Conservation (phyloP, 2,888 invertebrate species). For the Ophonus ardosiacus region DNA sequence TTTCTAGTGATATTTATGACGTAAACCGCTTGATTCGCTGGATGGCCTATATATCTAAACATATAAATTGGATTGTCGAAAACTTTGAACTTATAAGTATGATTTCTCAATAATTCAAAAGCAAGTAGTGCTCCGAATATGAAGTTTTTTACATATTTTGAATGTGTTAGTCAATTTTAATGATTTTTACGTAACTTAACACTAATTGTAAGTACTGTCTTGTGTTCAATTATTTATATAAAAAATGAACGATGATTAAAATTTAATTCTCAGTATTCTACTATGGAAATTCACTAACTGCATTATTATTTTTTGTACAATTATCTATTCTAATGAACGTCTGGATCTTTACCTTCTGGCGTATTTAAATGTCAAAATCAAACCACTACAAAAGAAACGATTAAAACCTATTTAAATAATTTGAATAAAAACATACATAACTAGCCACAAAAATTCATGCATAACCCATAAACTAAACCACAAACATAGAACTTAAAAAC, state of each 20-base stretch:
- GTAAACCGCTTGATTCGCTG: too few species aligned
- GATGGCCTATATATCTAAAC: too few species aligned
- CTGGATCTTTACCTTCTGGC: constrained; percentile 1
- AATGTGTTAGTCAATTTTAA: not conserved
- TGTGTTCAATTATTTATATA: not conserved
- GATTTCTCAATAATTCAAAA: too few species aligned
- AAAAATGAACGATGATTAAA: not conserved
- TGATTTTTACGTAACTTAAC: not conserved
- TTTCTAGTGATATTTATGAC: too few species aligned
- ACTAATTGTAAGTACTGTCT: not conserved
- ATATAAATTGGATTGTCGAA: too few species aligned
- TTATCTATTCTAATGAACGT: constrained; percentile 7
- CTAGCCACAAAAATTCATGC: constrained; percentile 29
- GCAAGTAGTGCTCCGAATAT: too few species aligned
- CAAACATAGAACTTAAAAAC: not conserved
- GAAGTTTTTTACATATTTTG: too few species aligned
- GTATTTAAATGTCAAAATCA: constrained; percentile 16
- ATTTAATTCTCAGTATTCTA: not conserved
- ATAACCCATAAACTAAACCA: constrained; percentile 28
- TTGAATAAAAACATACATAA: constrained; percentile 25
- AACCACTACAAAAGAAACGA: constrained; percentile 17
- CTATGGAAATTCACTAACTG: not conserved
- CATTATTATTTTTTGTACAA: not conserved
- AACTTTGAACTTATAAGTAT: too few species aligned
- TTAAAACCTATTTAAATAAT: constrained; percentile 40